Base-by-base conservation (phyloP, 2,888 invertebrate species). In the Aphrophora alni region DNA sequence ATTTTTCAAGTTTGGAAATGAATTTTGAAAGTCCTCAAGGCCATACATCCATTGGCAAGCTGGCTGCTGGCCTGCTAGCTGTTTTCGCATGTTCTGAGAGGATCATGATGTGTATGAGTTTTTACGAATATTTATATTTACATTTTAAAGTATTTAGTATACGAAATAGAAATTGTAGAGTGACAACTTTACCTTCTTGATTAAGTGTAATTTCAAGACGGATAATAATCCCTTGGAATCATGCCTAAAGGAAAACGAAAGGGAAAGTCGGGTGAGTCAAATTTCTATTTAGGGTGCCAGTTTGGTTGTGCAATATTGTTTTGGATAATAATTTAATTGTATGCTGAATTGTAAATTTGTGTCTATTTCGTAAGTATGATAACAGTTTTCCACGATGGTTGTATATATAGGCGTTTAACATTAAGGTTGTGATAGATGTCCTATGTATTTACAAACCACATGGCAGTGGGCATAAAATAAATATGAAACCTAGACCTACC, bases 181-280 rank as follows among this genome's bases (percentile, higher is more conserved):
- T 90, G 88, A 93, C 93, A 92, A 92, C 92, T 93, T 92, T 92
- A 90, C 93, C 93, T 89, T 94, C 94, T 93, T 94, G 94, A 94
- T 94, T 91, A 90, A 91, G 91, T 91, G 90, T 90, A 89, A 89
- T 89, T 88, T 90, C 89, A 88, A 89, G 25, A 80, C 80, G 81
- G 71, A 75, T 79, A 81, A 76, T 81, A 78, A 74, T 68, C 77
- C 80, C 71, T 81, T 85, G 84, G 83, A 89, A 93, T 87, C 90
- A 94, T 94, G 94, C 94, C 94, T 89, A 94, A 93, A 92, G 93
- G 93, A 89, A 92, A 92, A 90, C 92, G 92, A 90, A 93, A 92
- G 91, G 92, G 92, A 90, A 93, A 93, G 90, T 92, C 91, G 71
- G 84, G 84, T 84, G 74, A 82, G 83, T 83, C 51, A 59, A 59